Conservation (phyloP, 2,797 vertebrate species). For the Sphenopsis melanotis region DNA sequence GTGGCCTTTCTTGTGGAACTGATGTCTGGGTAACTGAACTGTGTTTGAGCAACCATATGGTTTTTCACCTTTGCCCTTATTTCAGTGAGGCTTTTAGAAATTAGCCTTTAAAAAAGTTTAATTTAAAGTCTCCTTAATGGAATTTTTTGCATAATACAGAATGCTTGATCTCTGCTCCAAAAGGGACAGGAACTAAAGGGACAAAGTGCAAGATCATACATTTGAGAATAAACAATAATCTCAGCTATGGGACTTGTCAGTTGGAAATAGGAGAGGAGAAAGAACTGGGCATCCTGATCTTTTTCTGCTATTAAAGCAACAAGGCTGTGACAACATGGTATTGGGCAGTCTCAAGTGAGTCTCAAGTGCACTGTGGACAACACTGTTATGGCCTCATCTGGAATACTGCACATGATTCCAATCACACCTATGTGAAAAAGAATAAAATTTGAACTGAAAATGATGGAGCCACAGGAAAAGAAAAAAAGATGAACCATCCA, state of each 20-base stretch:
- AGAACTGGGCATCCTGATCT: neutral
- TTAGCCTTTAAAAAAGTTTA: neutral
- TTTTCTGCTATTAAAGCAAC: neutral
- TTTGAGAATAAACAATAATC: neutral
- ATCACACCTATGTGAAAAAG: neutral
- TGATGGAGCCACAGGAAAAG: neutral
- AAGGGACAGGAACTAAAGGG: neutral
- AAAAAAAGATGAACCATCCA: neutral
- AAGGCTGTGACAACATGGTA: neutral
- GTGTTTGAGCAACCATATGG: neutral
- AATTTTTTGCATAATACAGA: neutral
- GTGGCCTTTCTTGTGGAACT: neutral
- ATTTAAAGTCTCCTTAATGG: neutral
- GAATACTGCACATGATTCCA: neutral
- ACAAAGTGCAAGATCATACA: neutral
- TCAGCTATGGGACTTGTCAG: neutral
- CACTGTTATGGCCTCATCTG: neutral
- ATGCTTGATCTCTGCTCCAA: neutral
- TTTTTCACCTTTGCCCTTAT: neutral
- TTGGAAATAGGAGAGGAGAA: neutral
- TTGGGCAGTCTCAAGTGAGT: neutral
- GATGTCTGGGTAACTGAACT: neutral
- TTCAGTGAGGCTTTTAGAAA: neutral
- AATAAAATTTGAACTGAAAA: neutral
- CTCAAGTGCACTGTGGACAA: neutral